phyloP scores from a whole-genome alignment of 2,888 invertebrate species.

The Cacoxenus indagator region DNA sequence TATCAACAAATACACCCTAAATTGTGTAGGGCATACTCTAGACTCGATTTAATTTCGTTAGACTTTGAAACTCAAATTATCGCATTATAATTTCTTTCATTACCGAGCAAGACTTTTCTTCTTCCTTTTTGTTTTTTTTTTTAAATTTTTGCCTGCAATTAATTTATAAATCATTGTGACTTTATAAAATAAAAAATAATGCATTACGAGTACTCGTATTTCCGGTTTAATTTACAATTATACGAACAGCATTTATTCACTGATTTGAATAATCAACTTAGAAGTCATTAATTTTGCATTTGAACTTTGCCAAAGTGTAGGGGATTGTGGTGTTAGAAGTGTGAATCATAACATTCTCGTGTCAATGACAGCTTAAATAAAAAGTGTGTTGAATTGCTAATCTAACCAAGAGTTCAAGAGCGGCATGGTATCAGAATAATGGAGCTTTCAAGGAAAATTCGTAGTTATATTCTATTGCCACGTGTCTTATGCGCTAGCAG shows the following conservation, averaged over 20 bases:
- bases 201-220: slow-evolving; percentile 7
- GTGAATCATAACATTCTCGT: too few relatives aligned
- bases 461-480: too few relatives aligned
- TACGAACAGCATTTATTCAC: not conserved
- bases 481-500: too few relatives aligned
- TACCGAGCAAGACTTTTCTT: too few relatives aligned
- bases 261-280: not conserved
- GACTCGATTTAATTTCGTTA: not conserved
- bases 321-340: too few relatives aligned
- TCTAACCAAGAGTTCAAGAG: not conserved
- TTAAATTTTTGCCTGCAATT: not conserved
- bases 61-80: not conserved
- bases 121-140: slow-evolving; percentile 12
- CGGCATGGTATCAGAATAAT: too few relatives aligned
- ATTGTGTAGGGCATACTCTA: too few relatives aligned
- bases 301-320: too few relatives aligned
- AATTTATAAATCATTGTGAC: not conserved
- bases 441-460: too few relatives aligned
- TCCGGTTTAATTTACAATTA: not conserved
- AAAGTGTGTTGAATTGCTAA: too few relatives aligned
- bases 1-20: too few relatives aligned
- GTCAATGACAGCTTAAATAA: too few relatives aligned
- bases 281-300: not conserved
- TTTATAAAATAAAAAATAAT: not conserved
- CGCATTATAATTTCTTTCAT: not conserved